These are phyloP conservation scores for Datnioides undecimradiatus DNA, from an alignment of 2,113 vertebrate species.

Conservation along the genomic window DNA sequence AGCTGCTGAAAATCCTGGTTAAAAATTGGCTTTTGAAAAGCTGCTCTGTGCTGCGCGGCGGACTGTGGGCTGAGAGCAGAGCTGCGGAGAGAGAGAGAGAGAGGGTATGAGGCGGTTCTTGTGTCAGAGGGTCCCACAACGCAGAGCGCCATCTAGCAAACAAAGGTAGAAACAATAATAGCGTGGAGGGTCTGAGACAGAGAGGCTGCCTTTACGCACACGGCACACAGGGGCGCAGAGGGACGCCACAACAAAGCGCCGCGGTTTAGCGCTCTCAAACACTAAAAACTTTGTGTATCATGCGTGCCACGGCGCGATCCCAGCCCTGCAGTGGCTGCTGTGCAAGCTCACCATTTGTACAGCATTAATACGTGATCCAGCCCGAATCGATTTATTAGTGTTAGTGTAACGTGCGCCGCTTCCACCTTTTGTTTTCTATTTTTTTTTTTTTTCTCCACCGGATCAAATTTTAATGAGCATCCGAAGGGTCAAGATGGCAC, in stretches of 20 bases:
- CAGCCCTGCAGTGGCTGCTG: not conserved
- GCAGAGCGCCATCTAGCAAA: constrained; percentile 97
- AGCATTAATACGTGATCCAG: constrained; percentile 9
- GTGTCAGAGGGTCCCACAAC: constrained; percentile 86
- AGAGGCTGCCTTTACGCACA: constrained; percentile 62
- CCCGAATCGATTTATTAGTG: constrained; percentile 5
- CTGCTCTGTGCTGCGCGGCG: constrained; percentile 49
- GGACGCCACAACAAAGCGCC: constrained; percentile 64
- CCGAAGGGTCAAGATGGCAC: constrained; percentile 22
- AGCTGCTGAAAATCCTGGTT: constrained; percentile 53
- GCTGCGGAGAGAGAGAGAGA: constrained; percentile 45
- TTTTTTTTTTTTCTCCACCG: not conserved
- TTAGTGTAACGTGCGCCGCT: constrained; percentile 1
- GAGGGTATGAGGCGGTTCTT: constrained; percentile 71
- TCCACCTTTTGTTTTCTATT: not conserved
- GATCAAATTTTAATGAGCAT: constrained; percentile 37
- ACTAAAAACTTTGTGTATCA: constrained; percentile 37
- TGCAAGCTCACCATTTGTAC: not conserved
- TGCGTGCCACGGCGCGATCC: not conserved
- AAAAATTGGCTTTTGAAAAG: constrained; percentile 38
- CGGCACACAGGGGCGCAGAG: constrained; percentile 56
- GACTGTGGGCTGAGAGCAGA: constrained; percentile 46
- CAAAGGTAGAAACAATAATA: constrained; percentile 88
- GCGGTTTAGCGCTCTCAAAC: constrained; percentile 46
- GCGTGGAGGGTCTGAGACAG: constrained; percentile 53